Evolutionary conservation across 1,140 invertebrate species (phyloP).

Genomic region (Monochamus saltuarius): DNA sequence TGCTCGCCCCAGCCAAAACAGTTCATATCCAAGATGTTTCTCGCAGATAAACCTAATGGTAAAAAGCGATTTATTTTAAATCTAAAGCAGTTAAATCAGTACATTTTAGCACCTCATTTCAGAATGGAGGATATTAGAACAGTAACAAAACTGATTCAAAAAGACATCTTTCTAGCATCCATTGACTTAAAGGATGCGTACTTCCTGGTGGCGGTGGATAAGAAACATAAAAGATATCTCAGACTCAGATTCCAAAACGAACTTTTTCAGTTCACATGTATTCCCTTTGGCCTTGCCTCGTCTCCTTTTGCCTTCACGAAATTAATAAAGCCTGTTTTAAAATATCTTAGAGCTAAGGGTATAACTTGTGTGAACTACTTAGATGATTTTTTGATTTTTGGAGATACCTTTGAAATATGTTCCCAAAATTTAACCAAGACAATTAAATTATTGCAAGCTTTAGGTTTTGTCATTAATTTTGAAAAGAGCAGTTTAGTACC

Average conservation of each 20-base stretch:
- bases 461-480: no score
- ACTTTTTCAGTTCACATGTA: constrained; percentile 20
- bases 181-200: no score
- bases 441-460: no score
- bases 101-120: constrained; percentile 30
- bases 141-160: constrained; percentile 30
- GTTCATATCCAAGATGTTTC: constrained; percentile 39
- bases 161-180: constrained; percentile 26
- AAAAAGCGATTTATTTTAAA: constrained; percentile 34
- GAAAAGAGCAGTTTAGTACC: no score
- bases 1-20: constrained; percentile 1
- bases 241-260: constrained; percentile 22
- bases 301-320: no score
- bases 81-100: constrained; percentile 35
- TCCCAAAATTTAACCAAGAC: no score
- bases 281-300: constrained; percentile 22
- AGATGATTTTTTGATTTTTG: no score
- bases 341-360: no score
- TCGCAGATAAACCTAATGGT: constrained; percentile 25
- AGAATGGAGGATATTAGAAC: constrained; percentile 35
- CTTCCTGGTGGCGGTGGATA: constrained; percentile 29
- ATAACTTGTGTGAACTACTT: no score
- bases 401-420: no score
- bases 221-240: constrained; percentile 25
- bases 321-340: no score